Evolutionary conservation across 2,797 vertebrate species (phyloP), one percentile per base, ranked within the genome.

Genomic region (Anguilla pacifica): DNA sequence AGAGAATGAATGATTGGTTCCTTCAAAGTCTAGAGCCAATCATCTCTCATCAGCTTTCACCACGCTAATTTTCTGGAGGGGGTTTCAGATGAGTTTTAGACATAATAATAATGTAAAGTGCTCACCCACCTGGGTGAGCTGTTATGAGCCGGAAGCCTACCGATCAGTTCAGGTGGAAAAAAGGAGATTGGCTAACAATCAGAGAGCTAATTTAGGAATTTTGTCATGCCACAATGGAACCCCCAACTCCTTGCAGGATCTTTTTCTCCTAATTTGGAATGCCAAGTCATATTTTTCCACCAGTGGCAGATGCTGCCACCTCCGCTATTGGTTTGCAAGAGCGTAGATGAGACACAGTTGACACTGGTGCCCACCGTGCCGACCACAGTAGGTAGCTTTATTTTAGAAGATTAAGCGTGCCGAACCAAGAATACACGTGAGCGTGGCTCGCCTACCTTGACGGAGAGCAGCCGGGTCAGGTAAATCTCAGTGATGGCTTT

Each of bases 401-500:
- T 46, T 46, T 46, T 46, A 46, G 43, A 46, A 46, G 43, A 46
- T 46, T 46, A 46, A 46, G 43, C 43, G 5, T 46, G 43, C 43
- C 43, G 0, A 46, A 46, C 43, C 43, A 4, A 46, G 43, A 46
- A 46, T 6, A 46, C 43, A 2, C 43, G 43, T 46, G 43, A 46
- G 43, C 5, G 43, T 46, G 31, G 0, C 6, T 0, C 0, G 0
- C 49, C 64, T 95, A 99, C 98, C 98, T 99, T 99, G 93, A 99
- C 98, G 0, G 98, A 99, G 6, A 99, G 97, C 90, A 99, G 97
- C 90, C 98, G 96, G 0, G 98, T 99, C 92, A 99, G 96, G 95
- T 99, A 99, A 95, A 99, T 99, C 96, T 99, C 98, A 0, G 98
- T 99, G 93, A 99, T 99, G 94, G 98, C 98, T 97, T 99, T 99